A percentile compares a stretch with the other conserved stretches of the same genome.
These are phyloP conservation scores for Lobophora halterata DNA, from an alignment of 2,888 invertebrate species.

Conservation along the genomic window DNA sequence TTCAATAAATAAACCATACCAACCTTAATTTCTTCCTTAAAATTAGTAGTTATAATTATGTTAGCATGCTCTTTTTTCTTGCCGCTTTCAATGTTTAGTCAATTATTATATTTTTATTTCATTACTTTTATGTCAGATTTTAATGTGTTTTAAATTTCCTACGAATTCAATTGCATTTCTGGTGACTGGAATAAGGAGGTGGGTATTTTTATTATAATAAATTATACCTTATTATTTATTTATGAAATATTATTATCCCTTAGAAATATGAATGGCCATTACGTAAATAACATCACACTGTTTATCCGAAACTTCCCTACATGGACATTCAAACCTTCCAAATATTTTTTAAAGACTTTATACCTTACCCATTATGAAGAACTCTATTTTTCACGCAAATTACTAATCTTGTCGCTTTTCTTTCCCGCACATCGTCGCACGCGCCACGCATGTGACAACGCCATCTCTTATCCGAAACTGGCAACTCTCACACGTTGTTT, in stretches of 20 bases:
- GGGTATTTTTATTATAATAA: constrained; percentile 31
- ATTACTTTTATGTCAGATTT: constrained; percentile 40
- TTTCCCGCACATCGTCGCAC: constrained; percentile 44
- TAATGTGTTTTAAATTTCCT: constrained; percentile 57
- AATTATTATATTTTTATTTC: constrained; percentile 15
- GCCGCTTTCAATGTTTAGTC: constrained; percentile 39
- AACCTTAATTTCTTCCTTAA: no score
- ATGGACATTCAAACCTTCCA: no score
- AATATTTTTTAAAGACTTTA: no score
- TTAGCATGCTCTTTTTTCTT: no score
- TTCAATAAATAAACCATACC: no score
- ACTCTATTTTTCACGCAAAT: constrained; percentile 6
- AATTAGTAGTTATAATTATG: no score
- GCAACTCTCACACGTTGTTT: constrained; percentile 31
- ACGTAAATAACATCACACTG: constrained; percentile 44
- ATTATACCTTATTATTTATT: neutral
- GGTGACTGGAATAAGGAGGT: constrained; percentile 64
- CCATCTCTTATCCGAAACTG: constrained; percentile 27
- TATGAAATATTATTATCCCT: no score
- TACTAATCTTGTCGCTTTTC: constrained; percentile 64
- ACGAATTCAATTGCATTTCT: constrained; percentile 37
- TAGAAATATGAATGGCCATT: no score
- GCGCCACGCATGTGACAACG: constrained; percentile 31
- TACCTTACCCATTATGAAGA: neutral
- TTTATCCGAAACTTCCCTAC: constrained; percentile 4